phyloP scores from a whole-genome alignment of 2,888 invertebrate genomes.

The Notocelia uddmanniana region DNA sequence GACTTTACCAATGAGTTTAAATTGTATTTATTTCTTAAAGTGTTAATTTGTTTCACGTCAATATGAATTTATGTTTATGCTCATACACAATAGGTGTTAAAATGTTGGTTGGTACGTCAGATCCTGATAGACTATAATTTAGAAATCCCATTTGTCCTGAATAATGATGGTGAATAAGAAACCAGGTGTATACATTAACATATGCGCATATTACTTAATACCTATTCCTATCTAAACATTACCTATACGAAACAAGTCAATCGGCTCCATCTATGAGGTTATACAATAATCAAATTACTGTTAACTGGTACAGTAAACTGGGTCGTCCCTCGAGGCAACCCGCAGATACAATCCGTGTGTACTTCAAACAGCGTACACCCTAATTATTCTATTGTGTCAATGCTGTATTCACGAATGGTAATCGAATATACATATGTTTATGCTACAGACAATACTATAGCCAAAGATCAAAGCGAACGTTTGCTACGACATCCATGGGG shows the following conservation, averaged over 20 bases:
- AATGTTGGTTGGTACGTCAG: too few relatives aligned
- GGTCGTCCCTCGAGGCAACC: conserved; percentile 50
- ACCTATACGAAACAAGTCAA: conserved; percentile 2
- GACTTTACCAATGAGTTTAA: too few relatives aligned
- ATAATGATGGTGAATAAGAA: too few relatives aligned
- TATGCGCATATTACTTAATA: too few relatives aligned
- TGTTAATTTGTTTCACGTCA: too few relatives aligned
- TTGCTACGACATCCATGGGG: neutral
- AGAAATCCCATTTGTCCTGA: too few relatives aligned
- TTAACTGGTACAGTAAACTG: conserved; percentile 27
- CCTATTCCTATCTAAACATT: too few relatives aligned
- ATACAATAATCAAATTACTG: conserved; percentile 22
- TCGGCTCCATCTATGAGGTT: neutral
- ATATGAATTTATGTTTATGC: too few relatives aligned
- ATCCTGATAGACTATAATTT: too few relatives aligned
- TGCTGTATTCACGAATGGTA: conserved; percentile 43
- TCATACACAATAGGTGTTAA: too few relatives aligned
- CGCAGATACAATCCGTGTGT: conserved; percentile 70
- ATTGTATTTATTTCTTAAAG: too few relatives aligned
- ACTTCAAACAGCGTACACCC: conserved; percentile 64
- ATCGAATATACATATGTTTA: neutral
- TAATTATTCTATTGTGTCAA: conserved; percentile 72
- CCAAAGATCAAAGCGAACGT: neutral
- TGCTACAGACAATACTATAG: neutral
- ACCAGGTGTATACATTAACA: too few relatives aligned